Evolutionary conservation across 2,797 vertebrate species (phyloP), one percentile per base, ranked within the genome.

Genomic region (Cryptoprocta ferox): DNA sequence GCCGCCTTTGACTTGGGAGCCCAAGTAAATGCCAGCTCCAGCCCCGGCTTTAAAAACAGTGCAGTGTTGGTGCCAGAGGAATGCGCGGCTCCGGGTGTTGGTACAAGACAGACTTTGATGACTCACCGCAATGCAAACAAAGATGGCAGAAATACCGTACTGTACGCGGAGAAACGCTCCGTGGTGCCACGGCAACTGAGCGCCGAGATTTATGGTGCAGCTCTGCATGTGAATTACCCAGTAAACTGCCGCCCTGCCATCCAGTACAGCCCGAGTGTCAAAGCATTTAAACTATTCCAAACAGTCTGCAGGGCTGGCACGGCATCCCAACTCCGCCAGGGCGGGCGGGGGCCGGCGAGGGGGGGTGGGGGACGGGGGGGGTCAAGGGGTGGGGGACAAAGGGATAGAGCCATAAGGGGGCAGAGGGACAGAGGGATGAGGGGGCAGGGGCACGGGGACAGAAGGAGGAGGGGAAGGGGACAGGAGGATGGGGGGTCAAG

Each of bases 91-190:
- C 98, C 98, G 98, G 98, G 98, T 99, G 98, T 98, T 98, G 99
- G 99, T 99, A 98, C 99, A 98, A 98, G 99, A 98, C 98, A 99
- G 98, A 99, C 98, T 99, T 98, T 99, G 99, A 99, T 99, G 99
- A 99, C 98, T 99, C 99, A 99, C 98, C 98, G 99, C 98, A 99
- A 99, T 98, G 98, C 99, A 99, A 99, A 99, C 99, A 99, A 99
- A 99, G 99, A 99, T 99, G 99, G 99, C 99, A 99, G 99, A 98
- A 98, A 98, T 98, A 98, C 98, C 98, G 99, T 98, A 98, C 98
- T 98, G 98, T 98, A 97, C 98, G 98, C 94, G 98, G 98, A 98
- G 99, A 97, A 98, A 96, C 95, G 98, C 99, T 98, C 94, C 98
- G 98, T 73, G 98, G 98, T 98, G 98, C 99, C 98, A 97, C 99